Percentiles rank a stretch among this genome's conserved stretches.
Conservation (phyloP, 1,140 invertebrate species). For the Proales similis region DNA sequence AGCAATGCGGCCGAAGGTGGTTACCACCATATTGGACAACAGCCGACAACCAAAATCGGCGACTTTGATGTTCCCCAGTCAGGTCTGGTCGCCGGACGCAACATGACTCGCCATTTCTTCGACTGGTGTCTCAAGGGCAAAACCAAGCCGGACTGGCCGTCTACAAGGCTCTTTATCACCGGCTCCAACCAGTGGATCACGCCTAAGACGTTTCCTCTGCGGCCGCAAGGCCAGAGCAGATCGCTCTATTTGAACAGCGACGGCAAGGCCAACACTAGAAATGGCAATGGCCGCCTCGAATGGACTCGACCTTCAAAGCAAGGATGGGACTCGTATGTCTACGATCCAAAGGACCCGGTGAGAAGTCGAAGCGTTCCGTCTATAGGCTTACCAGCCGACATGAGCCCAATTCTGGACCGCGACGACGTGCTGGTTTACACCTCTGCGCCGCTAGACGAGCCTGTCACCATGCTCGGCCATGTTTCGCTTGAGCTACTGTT, state of each 20-base stretch:
- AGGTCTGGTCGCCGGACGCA: constrained; percentile 4
- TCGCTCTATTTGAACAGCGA: not conserved
- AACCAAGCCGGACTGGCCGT: not conserved
- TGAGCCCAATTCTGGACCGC: constrained; percentile 4
- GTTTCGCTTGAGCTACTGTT: not conserved
- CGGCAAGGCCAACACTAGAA: not conserved
- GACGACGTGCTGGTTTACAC: constrained; percentile 5
- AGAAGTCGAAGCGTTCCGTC: not conserved
- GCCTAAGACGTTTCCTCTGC: not conserved
- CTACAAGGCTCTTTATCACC: constrained; percentile 4
- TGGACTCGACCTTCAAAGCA: not conserved
- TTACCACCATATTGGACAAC: not conserved
- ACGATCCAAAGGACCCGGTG: constrained; percentile 6
- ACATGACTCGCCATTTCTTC: constrained; percentile 15
- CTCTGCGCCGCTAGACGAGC: not conserved
- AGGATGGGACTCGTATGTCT: not conserved
- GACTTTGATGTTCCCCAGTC: not conserved
- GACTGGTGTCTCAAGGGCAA: constrained; percentile 16
- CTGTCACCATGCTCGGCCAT: constrained; percentile 10
- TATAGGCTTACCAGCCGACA: not conserved
- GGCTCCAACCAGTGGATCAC: constrained; percentile 4
- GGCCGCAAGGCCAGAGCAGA: not conserved
- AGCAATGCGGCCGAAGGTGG: constrained; percentile 15
- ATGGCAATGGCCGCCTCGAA: not conserved
- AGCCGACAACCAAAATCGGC: constrained; percentile 4